Percentiles rank a stretch among this genome's conserved stretches.
Conservation (phyloP, 1,140 invertebrate genomes). For the Scaptomyza graminum region DNA sequence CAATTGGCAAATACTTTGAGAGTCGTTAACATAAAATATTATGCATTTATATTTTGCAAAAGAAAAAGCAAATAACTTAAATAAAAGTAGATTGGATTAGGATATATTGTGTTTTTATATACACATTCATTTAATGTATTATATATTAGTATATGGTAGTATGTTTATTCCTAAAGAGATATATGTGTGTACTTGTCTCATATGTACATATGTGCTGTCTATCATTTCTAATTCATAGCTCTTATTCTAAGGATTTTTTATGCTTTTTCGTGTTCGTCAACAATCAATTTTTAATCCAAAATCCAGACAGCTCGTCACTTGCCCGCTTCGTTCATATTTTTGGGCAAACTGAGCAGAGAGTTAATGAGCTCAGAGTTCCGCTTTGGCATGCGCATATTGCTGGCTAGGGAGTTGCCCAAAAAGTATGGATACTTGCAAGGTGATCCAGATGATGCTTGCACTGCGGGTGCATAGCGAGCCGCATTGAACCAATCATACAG, state of each 20-base stretch:
- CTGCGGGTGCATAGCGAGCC: conserved; percentile 43
- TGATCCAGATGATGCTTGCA: conserved; percentile 29
- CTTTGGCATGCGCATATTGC: conserved; percentile 84
- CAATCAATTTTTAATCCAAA: background rate
- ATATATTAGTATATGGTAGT: background rate
- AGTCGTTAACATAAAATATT: background rate
- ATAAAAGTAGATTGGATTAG: background rate
- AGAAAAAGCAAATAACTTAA: background rate
- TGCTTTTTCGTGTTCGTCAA: background rate
- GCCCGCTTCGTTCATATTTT: conserved; percentile 89
- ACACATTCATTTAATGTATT: conserved; percentile 16
- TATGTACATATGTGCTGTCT: conserved; percentile 6
- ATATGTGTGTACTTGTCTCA: conserved; percentile 19
- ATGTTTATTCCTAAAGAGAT: conserved; percentile 44
- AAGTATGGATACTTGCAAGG: conserved; percentile 69
- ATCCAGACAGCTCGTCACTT: conserved; percentile 74
- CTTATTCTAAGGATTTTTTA: conserved; percentile 22
- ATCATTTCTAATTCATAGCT: conserved; percentile 37
- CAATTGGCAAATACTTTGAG: conserved; percentile 2
- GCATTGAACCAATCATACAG: conserved; percentile 69
- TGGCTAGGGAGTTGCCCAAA: conserved; percentile 51
- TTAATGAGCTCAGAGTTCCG: conserved; percentile 91
- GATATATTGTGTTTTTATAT: conserved; percentile 26
- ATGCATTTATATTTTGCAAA: background rate
- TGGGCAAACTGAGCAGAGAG: conserved; percentile 88